Base-by-base conservation (phyloP, 2,888 invertebrate genomes). In the Ischnus inquisitorius region DNA sequence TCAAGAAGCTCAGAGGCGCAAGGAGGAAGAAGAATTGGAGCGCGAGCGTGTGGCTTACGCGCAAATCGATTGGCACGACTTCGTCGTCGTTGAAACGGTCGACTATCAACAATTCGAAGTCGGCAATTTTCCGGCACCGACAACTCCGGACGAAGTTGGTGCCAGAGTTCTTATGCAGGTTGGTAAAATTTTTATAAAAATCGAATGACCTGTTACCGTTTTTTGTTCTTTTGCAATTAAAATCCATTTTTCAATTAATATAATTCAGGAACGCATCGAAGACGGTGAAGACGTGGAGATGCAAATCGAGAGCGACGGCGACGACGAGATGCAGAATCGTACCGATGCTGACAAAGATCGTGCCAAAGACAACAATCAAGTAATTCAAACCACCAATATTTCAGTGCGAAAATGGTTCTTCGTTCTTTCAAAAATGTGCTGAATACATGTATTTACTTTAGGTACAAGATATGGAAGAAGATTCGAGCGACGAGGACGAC, bases 61-160 rank as follows among this genome's bases (percentile, higher is more conserved):
- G 0, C 98, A 98, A 91, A 99, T 99, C 86, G 99, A 99, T 93
- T 99, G 99, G 99, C 99, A 99, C 93, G 99, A 99, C 94, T 99
- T 99, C 94, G 99, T 99, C 0, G 99, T 99, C 0, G 99, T 99
- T 0, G 99, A 99, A 94, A 99, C 99, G 0, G 99, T 99, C 0
- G 99, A 99, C 94, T 99, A 99, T 93, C 98, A 99, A 88, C 97
- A 98, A 0, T 98, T 98, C 89, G 99, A 99, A 94, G 96, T 97
- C 12, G 98, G 98, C 0, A 98, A 98, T 92, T 98, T 99, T 91
- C 99, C 99, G 0, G 98, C 99, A 2, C 99, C 99, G 0, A 99
- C 99, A 0, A 99, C 98, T 4, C 99, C 99, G 0, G 97, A 98
- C 86, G 99, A 99, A 94, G 99, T 99, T 0, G 99, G 99, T 1